These are phyloP conservation scores for Mimumesa dahlbomi DNA, from an alignment of 2,888 invertebrate species.

Conservation along the genomic window DNA sequence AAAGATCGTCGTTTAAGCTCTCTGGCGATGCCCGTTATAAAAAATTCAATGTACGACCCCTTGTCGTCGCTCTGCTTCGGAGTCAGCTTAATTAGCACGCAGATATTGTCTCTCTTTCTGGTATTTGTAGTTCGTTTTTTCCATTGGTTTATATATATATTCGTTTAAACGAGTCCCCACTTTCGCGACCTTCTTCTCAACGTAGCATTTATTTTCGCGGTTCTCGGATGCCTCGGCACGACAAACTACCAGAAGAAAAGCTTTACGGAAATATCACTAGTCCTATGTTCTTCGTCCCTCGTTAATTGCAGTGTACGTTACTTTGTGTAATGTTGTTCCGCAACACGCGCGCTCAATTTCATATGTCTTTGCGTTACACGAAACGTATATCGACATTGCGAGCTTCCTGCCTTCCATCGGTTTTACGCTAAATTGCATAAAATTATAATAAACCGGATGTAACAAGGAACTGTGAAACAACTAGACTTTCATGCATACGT, in stretches of 20 bases:
- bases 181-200: slow-evolving; percentile 9
- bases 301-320: neutral
- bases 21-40: slow-evolving; percentile 65
- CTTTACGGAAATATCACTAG: slow-evolving; percentile 5
- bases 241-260: neutral
- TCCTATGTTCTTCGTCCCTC: slow-evolving; percentile 5
- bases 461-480: no score
- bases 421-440: neutral
- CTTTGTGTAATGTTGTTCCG: slow-evolving; percentile 2
- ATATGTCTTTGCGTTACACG: neutral
- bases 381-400: neutral
- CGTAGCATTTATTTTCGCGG: slow-evolving; percentile 25
- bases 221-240: slow-evolving; percentile 4
- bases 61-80: slow-evolving; percentile 52
- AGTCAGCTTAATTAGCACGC: slow-evolving; percentile 72
- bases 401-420: neutral
- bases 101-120: slow-evolving; percentile 47
- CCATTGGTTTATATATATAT: slow-evolving; percentile 37
- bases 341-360: neutral
- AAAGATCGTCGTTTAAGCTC: slow-evolving; percentile 7
- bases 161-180: slow-evolving; percentile 26
- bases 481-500: no score
- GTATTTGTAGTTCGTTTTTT: slow-evolving; percentile 26
- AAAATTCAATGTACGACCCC: slow-evolving; percentile 68
- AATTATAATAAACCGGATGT: neutral